phyloP scores from a whole-genome alignment of 92 coral and sea anemone genomes.

The Zoanthus solanderi region DNA sequence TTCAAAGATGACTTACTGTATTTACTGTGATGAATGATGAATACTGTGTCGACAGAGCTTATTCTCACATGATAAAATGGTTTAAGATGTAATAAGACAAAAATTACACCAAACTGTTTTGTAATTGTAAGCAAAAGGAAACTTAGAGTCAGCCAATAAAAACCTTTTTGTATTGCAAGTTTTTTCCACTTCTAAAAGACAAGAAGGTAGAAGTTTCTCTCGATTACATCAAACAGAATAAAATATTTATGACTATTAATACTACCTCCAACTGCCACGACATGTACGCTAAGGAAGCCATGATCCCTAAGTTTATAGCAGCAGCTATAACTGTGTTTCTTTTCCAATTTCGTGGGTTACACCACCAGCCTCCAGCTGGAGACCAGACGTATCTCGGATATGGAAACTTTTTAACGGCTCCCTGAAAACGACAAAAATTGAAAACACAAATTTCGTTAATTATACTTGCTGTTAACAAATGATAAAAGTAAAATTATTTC shows the following conservation, averaged over 20 bases:
- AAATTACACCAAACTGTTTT: too few species aligned
- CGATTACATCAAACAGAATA: neutral
- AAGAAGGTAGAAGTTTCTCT: neutral
- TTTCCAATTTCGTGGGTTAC: conserved; percentile 98
- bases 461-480: neutral
- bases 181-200: neutral
- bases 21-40: too few species aligned
- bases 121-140: too few species aligned
- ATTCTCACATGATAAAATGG: too few species aligned
- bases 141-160: neutral
- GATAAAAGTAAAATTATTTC: neutral
- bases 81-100: too few species aligned
- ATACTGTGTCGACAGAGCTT: too few species aligned
- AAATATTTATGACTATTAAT: neutral
- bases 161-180: too few species aligned
- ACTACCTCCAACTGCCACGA: conserved; percentile 94
- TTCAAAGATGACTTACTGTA: too few species aligned
- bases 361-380: conserved; percentile 99
- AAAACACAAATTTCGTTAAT: neutral
- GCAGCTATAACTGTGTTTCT: conserved; percentile 92
- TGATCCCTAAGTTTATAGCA: conserved; percentile 76
- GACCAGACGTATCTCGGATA: conserved; percentile 99
- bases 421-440: conserved; percentile 60
- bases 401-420: conserved; percentile 94
- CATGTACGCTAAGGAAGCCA: conserved; percentile 79